Conservation (phyloP, 2,113 vertebrate species). For the Megaceryle maxima region DNA sequence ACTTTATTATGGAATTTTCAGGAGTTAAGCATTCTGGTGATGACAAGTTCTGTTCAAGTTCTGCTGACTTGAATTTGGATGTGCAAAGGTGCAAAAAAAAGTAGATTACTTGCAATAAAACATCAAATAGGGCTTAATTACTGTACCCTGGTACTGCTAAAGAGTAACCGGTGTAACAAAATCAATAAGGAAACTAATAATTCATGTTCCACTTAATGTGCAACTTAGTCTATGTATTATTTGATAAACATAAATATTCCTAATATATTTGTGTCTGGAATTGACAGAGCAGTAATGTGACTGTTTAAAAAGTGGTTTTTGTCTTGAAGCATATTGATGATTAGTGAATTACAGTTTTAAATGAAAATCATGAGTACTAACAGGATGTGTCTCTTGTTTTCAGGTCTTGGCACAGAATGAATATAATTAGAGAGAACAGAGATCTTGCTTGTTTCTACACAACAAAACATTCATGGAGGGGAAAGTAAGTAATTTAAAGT, state of each 20-base stretch:
- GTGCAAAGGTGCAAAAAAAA: neutral
- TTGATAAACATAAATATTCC: neutral
- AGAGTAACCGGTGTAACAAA: neutral
- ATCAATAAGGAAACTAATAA: neutral
- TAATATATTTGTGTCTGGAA: neutral
- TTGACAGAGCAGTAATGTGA: neutral
- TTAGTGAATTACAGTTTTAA: neutral
- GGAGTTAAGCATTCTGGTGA: neutral
- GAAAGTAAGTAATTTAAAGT: conserved; percentile 86
- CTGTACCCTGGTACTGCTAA: neutral
- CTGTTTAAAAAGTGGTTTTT: neutral
- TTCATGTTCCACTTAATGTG: neutral
- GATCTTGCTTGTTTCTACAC: conserved; percentile 99
- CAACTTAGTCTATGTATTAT: neutral
- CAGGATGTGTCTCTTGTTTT: conserved; percentile 58
- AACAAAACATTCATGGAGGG: conserved; percentile 99
- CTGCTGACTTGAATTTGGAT: neutral
- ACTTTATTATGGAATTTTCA: neutral
- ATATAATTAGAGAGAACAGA: conserved; percentile 96
- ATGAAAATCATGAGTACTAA: conserved; percentile 15
- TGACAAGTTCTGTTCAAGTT: neutral
- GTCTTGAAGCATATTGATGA: neutral
- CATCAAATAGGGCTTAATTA: neutral
- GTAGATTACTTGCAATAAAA: neutral
- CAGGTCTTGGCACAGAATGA: conserved; percentile 94